Base-by-base conservation (phyloP, 2,888 invertebrate genomes). In the Chirona hameri region DNA sequence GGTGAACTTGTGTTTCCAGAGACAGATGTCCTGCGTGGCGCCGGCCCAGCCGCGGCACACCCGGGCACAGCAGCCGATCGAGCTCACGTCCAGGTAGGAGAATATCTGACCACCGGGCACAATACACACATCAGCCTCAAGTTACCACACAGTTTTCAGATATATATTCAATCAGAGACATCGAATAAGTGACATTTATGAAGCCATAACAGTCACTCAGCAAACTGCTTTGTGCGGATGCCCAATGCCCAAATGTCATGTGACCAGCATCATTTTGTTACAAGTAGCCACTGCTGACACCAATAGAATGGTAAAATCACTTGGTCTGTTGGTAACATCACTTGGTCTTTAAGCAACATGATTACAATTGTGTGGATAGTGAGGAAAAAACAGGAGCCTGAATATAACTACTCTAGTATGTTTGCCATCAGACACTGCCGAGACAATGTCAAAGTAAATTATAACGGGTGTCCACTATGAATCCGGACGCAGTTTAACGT, bases 1-100 rank as follows among this genome's bases (percentile, higher is more conserved):
- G 31, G 24, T 18, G 24, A 76, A 76, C 76, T 76, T 46, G 76
- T 27, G 76, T 24, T 76, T 76, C 76, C 76, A 76, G 76, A 76
- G 39, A 2, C 24, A 46, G 39, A 39, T 24, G 76, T 76, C 76
- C 1, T 12, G 2, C 0, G 46, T 9, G 1, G 76, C 76, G 24
- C 9, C 21, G 10, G 76, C 24, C 76, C 76, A 76, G 24, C 15
- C 24, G 39, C 39, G 10, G 46, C 46, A 46, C 1, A 46, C 76
- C 24, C 24, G 76, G 24, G 46, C 76, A 4, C 21, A 39, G 21
- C 46, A 39, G 24, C 76, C 39, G 46, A 76, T 76, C 9, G 10
- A 15, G 24, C 46, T 10, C 39, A 76, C 76, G 24, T 46, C 46
- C 24, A 76, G 39, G 31, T 76, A 39, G 10, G 24, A n/a, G 46